These are phyloP conservation scores for Gobio occitaniae DNA, from an alignment of 2,797 vertebrate species.

Conservation along the genomic window DNA sequence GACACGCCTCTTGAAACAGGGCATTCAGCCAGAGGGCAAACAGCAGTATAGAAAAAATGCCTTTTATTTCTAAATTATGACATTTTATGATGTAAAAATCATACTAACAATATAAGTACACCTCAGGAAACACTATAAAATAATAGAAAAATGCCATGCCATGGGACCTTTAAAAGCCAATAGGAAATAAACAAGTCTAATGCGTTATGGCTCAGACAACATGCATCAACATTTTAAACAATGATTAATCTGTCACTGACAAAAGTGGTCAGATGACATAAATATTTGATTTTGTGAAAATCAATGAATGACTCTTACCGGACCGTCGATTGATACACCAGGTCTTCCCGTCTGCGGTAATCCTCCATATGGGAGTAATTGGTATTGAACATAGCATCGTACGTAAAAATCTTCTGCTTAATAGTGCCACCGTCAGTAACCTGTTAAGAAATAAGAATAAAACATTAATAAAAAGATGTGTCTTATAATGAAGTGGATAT, in stretches of 20 bases:
- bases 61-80: too few species aligned
- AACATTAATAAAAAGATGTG: constrained; percentile 52
- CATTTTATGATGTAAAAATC: too few species aligned
- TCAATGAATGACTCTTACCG: constrained; percentile 81
- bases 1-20: too few species aligned
- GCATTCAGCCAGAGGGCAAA: too few species aligned
- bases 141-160: too few species aligned
- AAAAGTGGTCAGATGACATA: not conserved
- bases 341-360: constrained; percentile 91
- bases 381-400: constrained; percentile 98
- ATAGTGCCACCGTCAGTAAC: constrained; percentile 97
- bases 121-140: too few species aligned
- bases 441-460: constrained; percentile 74
- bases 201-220: not conserved
- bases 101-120: too few species aligned
- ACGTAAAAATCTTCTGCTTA: constrained; percentile 99
- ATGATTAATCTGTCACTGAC: not conserved
- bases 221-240: not conserved
- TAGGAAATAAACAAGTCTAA: not conserved
- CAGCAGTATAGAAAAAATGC: too few species aligned
- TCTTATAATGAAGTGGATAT: constrained; percentile 61
- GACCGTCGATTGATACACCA: constrained; percentile 96
- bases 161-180: not conserved
- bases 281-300: not conserved
- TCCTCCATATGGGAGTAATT: constrained; percentile 99